Percentiles rank a stretch among this genome's conserved stretches.
These are phyloP conservation scores for Artemia sinica DNA, from an alignment of 2,888 invertebrate species.

Conservation along the genomic window DNA sequence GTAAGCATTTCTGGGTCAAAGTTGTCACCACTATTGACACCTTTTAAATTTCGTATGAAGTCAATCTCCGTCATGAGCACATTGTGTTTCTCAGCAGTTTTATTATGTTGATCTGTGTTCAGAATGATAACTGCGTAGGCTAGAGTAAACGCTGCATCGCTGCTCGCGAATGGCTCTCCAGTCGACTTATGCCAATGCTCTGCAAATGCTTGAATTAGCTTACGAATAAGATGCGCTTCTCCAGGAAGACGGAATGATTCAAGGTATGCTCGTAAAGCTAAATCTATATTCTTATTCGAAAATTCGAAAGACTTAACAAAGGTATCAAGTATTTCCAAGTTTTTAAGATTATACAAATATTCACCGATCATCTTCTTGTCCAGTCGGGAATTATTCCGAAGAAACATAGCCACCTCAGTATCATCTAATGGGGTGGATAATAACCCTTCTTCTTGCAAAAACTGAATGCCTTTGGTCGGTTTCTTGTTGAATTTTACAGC, in stretches of 20 bases:
- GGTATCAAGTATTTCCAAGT: constrained; percentile 37
- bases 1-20: constrained; percentile 86
- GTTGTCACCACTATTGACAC: constrained; percentile 77
- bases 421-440: constrained; percentile 59
- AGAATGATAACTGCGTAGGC: constrained; percentile 99
- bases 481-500: constrained; percentile 92
- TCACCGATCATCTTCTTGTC: constrained; percentile 95
- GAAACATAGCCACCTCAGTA: constrained; percentile 64
- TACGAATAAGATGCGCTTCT: constrained; percentile 87
- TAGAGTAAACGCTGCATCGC: constrained; percentile 90
- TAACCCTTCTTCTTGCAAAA: constrained; percentile 77
- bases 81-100: constrained; percentile 80
- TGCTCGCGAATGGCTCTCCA: constrained; percentile 79
- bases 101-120: constrained; percentile 97
- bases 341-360: constrained; percentile 48
- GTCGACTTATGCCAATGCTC: constrained; percentile 87
- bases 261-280: constrained; percentile 76
- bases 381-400: constrained; percentile 84
- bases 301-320: constrained; percentile 76
- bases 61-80: constrained; percentile 80
- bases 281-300: constrained; percentile 70
- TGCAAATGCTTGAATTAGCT: constrained; percentile 88
- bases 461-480: constrained; percentile 83
- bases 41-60: constrained; percentile 77
- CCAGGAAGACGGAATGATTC: constrained; percentile 95